phyloP scores from a whole-genome alignment of 2,113 vertebrate genomes.

The Alethe diademata region DNA sequence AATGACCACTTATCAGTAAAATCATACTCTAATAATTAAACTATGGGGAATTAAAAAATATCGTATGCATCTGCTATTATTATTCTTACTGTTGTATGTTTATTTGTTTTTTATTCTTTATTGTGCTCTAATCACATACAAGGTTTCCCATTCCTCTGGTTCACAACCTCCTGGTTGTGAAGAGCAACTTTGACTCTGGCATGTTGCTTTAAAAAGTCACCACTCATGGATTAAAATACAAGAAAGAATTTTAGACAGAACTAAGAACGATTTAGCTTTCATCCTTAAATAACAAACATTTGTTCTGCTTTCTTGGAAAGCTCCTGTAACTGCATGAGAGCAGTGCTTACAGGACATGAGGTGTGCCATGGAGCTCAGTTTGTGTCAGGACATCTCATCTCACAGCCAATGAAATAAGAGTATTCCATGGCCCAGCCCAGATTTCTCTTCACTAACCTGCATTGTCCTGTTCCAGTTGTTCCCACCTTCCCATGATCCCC shows the following conservation, averaged over 20 bases:
- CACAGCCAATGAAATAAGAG: background rate
- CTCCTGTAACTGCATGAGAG: rapidly evolving
- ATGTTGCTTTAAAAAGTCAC: background rate
- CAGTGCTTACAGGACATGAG: background rate
- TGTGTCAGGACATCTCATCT: background rate
- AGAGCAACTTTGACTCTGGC: background rate
- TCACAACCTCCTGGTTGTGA: background rate
- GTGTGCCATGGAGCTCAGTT: background rate
- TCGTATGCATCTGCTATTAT: background rate
- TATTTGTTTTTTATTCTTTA: background rate
- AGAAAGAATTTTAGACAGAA: background rate
- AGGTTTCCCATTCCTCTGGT: background rate
- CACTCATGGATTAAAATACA: background rate
- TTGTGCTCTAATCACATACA: background rate
- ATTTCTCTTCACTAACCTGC: background rate
- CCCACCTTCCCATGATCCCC: background rate
- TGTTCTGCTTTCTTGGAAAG: background rate
- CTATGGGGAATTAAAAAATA: background rate
- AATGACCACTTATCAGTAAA: background rate
- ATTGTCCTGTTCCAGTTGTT: background rate
- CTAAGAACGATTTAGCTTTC: background rate
- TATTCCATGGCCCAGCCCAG: background rate
- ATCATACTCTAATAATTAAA: background rate
- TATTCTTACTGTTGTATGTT: background rate
- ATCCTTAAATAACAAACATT: background rate